Evolutionary conservation across 1,140 invertebrate species (phyloP).

Genomic region (Pygmarrhopalites habei): DNA sequence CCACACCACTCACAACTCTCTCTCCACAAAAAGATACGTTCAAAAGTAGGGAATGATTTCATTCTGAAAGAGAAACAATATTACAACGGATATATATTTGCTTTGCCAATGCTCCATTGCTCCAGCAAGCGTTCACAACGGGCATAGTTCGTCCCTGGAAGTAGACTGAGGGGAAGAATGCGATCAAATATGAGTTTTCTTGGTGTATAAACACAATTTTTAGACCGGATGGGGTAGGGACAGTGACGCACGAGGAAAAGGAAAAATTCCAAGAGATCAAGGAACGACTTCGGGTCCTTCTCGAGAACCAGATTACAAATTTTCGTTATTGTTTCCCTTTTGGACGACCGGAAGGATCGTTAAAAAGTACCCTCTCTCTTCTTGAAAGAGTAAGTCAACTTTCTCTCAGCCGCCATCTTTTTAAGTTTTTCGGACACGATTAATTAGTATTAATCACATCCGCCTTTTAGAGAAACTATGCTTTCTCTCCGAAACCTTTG

Average conservation of each 20-base stretch:
- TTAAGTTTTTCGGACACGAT: too few species aligned
- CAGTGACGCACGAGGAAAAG: constrained; percentile 94
- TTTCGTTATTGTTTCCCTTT: constrained; percentile 98
- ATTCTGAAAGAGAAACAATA: too few species aligned
- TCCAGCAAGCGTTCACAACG: not conserved
- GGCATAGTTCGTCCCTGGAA: not conserved
- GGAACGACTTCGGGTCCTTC: constrained; percentile 78
- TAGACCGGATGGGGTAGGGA: constrained; percentile 96
- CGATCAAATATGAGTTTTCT: constrained; percentile 4
- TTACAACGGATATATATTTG: too few species aligned
- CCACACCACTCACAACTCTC: too few species aligned
- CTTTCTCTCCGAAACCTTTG: not conserved
- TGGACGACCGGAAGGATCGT: constrained; percentile 90
- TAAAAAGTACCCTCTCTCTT: constrained; percentile 92
- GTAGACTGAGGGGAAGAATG: not conserved
- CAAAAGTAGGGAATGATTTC: too few species aligned
- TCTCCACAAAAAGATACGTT: too few species aligned
- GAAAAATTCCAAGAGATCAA: constrained; percentile 97
- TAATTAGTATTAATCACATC: too few species aligned
- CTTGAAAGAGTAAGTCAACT: constrained; percentile 71
- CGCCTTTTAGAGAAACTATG: too few species aligned
- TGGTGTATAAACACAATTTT: too few species aligned
- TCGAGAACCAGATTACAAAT: constrained; percentile 98
- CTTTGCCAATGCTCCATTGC: not conserved
- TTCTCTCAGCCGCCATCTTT: too few species aligned